Conservation (phyloP, 2,888 invertebrate genomes). For the Helicoverpa assulta region DNA sequence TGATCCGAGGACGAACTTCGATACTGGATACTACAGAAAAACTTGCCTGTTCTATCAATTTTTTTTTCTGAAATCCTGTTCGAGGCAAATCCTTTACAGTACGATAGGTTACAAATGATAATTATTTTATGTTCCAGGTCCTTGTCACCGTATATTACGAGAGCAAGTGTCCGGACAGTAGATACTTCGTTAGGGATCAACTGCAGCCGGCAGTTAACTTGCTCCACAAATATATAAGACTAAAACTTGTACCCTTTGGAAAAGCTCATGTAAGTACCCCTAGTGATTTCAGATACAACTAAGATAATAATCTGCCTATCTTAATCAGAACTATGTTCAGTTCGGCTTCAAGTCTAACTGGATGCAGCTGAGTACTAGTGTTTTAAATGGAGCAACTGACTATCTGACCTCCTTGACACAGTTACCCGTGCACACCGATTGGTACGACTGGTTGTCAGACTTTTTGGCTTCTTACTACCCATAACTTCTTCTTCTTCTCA, state of each 20-base stretch:
- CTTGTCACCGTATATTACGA: slow-evolving; percentile 91
- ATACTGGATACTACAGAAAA: background rate
- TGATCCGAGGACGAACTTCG: background rate
- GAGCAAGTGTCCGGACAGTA: slow-evolving; percentile 91
- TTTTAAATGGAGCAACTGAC: too few relatives aligned
- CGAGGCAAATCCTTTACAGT: too few relatives aligned
- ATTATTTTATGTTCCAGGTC: slow-evolving; percentile 70
- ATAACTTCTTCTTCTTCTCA: too few relatives aligned
- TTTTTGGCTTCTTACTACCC: too few relatives aligned
- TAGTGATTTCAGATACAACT: too few relatives aligned
- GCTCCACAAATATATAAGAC: slow-evolving; percentile 85
- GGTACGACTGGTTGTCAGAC: too few relatives aligned
- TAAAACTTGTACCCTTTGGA: slow-evolving; percentile 91
- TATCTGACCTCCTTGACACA: too few relatives aligned
- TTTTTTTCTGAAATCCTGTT: too few relatives aligned
- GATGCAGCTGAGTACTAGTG: too few relatives aligned
- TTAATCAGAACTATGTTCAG: too few relatives aligned
- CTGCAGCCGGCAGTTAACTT: slow-evolving; percentile 86
- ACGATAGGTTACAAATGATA: background rate
- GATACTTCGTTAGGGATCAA: slow-evolving; percentile 88
- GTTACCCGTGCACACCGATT: too few relatives aligned
- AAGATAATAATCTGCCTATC: background rate
- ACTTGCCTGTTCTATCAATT: background rate
- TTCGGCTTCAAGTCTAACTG: too few relatives aligned
- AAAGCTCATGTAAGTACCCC: slow-evolving; percentile 89